Percentiles rank a stretch among this genome's conserved stretches.
phyloP scores from a whole-genome alignment of 1,140 invertebrate genomes.

The Lucilia sericata region DNA sequence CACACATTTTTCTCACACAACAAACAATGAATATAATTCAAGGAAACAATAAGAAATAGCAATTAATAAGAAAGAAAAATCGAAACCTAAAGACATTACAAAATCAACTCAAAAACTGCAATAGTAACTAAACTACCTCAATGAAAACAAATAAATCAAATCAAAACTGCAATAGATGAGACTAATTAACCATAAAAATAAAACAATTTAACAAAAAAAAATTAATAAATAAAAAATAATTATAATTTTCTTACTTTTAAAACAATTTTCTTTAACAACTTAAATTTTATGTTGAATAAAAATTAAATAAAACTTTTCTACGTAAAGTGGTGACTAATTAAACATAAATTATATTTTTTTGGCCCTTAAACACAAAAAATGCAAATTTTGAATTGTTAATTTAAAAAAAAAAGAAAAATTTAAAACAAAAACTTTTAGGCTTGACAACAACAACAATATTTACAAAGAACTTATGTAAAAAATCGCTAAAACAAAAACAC shows the following conservation, averaged over 20 bases:
- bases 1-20: neutral
- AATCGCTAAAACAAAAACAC: slow-evolving; percentile 27
- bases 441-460: slow-evolving; percentile 47
- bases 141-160: slow-evolving; percentile 14
- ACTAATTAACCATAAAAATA: slow-evolving; percentile 14
- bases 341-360: slow-evolving; percentile 27
- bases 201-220: slow-evolving; percentile 35
- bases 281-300: neutral
- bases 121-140: slow-evolving; percentile 68
- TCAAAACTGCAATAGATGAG: slow-evolving; percentile 48
- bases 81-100: slow-evolving; percentile 34
- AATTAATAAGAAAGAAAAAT: slow-evolving; percentile 2
- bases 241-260: neutral
- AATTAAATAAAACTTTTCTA: slow-evolving; percentile 3
- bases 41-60: slow-evolving; percentile 33
- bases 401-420: neutral
- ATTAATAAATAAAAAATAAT: slow-evolving; percentile 15
- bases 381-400: slow-evolving; percentile 37
- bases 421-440: slow-evolving; percentile 41
- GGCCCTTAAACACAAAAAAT: slow-evolving; percentile 31
- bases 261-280: neutral
- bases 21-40: slow-evolving; percentile 40
- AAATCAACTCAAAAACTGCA: slow-evolving; percentile 49
- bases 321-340: slow-evolving; percentile 38
- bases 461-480: slow-evolving; percentile 50